phyloP scores from a whole-genome alignment of 2,797 vertebrate genomes.

The Lepilemur ruficaudatus region DNA sequence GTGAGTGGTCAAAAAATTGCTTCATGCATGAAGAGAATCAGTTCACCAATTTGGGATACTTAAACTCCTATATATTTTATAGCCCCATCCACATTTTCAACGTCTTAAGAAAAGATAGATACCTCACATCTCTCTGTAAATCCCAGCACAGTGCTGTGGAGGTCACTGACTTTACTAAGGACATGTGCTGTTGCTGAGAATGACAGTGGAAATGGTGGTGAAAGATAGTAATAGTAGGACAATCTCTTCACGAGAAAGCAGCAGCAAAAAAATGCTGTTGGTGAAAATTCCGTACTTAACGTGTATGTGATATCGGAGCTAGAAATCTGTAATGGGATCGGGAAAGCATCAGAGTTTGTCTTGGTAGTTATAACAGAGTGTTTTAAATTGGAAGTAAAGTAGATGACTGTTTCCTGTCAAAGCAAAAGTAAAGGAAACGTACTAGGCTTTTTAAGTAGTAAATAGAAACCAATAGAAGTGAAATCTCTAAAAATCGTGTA shows the following conservation, averaged over 20 bases:
- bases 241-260: neutral
- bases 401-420: neutral
- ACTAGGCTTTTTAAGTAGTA: neutral
- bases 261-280: neutral
- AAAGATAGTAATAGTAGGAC: neutral
- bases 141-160: neutral
- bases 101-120: neutral
- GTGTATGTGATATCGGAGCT: neutral
- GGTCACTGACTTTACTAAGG: neutral
- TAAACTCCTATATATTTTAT: neutral
- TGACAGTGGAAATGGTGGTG: neutral
- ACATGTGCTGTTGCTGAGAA: neutral
- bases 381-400: constrained; percentile 52
- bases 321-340: neutral
- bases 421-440: neutral
- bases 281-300: neutral
- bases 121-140: neutral
- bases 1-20: neutral
- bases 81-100: neutral
- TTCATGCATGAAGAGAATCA: neutral
- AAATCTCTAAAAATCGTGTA: neutral
- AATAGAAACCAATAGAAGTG: constrained; percentile 8
- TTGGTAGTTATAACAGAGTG: constrained; percentile 15
- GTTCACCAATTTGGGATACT: neutral
- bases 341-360: neutral